A percentile compares a stretch with the other conserved stretches of the same genome.
Evolutionary conservation across 2,888 invertebrate genomes (phyloP).

Genomic region (Stictocephala bisonia): DNA sequence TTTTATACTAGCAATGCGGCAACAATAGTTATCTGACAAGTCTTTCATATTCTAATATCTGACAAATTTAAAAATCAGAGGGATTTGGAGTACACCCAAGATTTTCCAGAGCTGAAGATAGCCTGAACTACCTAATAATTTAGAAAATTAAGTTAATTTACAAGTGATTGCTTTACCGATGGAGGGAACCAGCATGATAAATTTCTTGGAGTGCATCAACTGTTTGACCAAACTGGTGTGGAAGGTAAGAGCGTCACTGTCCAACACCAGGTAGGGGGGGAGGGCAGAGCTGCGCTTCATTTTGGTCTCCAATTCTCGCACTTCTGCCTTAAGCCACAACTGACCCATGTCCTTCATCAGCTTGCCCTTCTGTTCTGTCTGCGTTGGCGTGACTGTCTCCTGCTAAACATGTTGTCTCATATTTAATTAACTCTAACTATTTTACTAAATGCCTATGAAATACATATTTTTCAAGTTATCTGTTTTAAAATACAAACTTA

Average conservation of each 20-base stretch:
- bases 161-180: conserved; percentile 81
- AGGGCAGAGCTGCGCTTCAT: conserved; percentile 68
- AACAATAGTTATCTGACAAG: too few species aligned
- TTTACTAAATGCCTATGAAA: too few species aligned
- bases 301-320: conserved; percentile 83
- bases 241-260: conserved; percentile 82
- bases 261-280: conserved; percentile 85
- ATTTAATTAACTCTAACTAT: too few species aligned
- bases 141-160: neutral
- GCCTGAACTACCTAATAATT: conserved; percentile 5
- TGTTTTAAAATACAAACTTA: too few species aligned
- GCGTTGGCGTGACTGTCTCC: neutral
- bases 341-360: conserved; percentile 88
- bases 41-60: too few species aligned
- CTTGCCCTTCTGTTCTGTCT: conserved; percentile 65
- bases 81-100: neutral
- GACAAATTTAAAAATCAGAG: neutral
- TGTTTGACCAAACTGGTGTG: conserved; percentile 84
- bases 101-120: neutral
- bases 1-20: too few species aligned
- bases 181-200: conserved; percentile 88
- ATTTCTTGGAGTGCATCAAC: conserved; percentile 83
- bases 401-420: too few species aligned
- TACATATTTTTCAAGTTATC: too few species aligned
- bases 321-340: conserved; percentile 89